Conservation (phyloP, 2,888 invertebrate species). For the Vannuccia rotundouncinata region DNA sequence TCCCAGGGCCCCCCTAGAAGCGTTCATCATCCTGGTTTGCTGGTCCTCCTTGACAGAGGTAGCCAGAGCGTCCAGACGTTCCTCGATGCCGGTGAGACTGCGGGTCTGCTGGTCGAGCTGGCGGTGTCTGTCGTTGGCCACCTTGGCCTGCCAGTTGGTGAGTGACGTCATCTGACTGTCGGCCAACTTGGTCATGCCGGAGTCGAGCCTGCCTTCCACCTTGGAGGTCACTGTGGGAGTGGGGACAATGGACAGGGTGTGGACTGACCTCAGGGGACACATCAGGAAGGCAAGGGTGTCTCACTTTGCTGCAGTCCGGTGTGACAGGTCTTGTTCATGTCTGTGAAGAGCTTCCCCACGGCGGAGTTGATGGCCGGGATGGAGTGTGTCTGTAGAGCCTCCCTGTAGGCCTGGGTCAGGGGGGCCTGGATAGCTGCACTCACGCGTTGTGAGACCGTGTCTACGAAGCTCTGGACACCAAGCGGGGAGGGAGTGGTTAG, state of each 20-base stretch:
- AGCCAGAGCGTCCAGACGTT: background rate
- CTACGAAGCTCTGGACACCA: background rate
- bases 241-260: too few relatives aligned
- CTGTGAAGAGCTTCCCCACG: background rate
- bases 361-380: background rate
- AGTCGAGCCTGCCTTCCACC: background rate
- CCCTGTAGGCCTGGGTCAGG: background rate
- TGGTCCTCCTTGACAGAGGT: background rate
- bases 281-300: too few relatives aligned
- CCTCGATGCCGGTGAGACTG: background rate
- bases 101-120: background rate
- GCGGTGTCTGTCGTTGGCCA: background rate
- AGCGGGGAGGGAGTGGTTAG: too few relatives aligned
- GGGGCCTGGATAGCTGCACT: background rate
- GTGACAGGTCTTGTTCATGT: background rate
- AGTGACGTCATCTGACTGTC: background rate
- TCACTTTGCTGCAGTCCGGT: conserved; percentile 6
- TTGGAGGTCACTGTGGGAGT: background rate
- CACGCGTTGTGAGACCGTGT: background rate
- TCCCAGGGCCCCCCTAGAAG: background rate
- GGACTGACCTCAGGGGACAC: too few relatives aligned
- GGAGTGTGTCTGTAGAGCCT: background rate
- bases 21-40: background rate
- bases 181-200: background rate
- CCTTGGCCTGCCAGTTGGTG: background rate